Evolutionary conservation across 2,888 invertebrate genomes (phyloP), one percentile per base, ranked within the genome.

Genomic region (Temnothorax ravouxi): DNA sequence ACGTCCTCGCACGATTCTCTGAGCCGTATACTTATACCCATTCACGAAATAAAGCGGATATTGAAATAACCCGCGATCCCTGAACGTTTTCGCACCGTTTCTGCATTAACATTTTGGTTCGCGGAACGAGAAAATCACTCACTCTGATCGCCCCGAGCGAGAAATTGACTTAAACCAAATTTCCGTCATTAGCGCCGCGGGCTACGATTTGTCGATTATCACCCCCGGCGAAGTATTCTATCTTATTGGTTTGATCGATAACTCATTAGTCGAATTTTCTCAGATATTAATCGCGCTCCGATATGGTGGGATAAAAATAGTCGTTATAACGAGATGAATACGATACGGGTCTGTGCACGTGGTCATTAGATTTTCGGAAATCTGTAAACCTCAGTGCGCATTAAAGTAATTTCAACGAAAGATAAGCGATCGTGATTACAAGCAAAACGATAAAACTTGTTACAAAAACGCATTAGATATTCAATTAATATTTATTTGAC

Each of bases 121-220:
- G 9, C 50, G 41, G 64, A 52, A 38, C 71, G 59, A 77, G 81
- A 85, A 82, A 82, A 80, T 84, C 85, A 66, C 41, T 72, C 50
- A 56, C 61, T 47, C 74, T 41, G 44, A 59, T 61, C 83, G 61
- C 84, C 44, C n/a, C 67, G 83, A 86, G 83, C 86, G 83, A 66
- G 67, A 88, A 88, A 89, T 89, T 87, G 85, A 87, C 87, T 89
- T 85, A 88, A 89, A 89, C 83, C 87, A 79, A 87, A 84, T 87
- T 82, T 38, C 15, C 67, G 21, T 52, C 47, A 61, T 25, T 41
- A 38, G 9, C 11, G 29, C 44, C 15, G 47, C 34, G 52, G 75
- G 61, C 41, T 62, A 62, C 61, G 71, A 75, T 75, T 82, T 69
- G 77, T 62, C 69, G 76, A 85, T 85, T 85, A 85, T 83, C 71